Evolutionary conservation across 2,113 vertebrate species (phyloP).

Genomic region (Calonectris borealis): DNA sequence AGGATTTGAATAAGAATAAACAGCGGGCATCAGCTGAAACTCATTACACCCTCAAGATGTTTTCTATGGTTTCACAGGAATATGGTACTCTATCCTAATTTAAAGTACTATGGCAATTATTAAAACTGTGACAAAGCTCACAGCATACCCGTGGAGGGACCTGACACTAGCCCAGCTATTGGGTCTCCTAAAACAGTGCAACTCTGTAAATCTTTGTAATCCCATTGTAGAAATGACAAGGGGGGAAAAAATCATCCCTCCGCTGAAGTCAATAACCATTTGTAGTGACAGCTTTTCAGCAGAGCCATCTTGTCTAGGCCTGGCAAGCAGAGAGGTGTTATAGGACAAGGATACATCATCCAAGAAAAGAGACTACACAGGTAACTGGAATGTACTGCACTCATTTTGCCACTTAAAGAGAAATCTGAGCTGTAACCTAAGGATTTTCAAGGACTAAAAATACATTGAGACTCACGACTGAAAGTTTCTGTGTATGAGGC

Average conservation of each 20-base stretch:
- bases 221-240: neutral
- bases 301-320: slow-evolving; percentile 4
- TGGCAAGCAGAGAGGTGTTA: neutral
- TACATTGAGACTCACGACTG: neutral
- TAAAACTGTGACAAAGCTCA: neutral
- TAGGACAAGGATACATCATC: neutral
- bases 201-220: neutral
- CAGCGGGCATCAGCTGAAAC: neutral
- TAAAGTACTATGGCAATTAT: neutral
- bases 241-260: neutral
- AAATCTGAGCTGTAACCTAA: slow-evolving; percentile 38
- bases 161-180: neutral
- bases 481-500: neutral
- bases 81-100: neutral
- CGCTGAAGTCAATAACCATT: neutral
- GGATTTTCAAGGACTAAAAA: slow-evolving; percentile 28
- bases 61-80: neutral
- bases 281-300: slow-evolving; percentile 11
- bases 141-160: neutral
- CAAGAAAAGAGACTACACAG: neutral
- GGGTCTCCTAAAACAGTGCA: neutral
- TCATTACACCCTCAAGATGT: neutral
- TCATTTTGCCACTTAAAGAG: neutral
- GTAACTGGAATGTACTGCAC: neutral
- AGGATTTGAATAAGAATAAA: neutral